phyloP scores from a whole-genome alignment of 2,113 vertebrate genomes.

The Marcusenius ussheri region DNA sequence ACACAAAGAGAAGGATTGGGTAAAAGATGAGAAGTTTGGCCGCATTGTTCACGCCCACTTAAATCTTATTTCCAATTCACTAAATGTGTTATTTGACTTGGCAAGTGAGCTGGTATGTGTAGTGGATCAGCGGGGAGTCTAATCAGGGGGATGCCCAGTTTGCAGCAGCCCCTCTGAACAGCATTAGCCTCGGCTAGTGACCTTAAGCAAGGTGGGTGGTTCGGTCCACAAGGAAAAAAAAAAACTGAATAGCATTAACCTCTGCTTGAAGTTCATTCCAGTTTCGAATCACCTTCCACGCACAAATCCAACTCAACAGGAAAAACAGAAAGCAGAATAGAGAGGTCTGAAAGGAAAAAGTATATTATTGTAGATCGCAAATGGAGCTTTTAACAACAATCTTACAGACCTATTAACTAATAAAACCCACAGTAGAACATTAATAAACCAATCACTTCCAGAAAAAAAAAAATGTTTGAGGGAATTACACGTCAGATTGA shows the following conservation, averaged over 20 bases:
- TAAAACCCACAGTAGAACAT: neutral
- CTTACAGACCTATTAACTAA: neutral
- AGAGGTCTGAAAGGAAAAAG: neutral
- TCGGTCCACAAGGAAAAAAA: conserved; percentile 56
- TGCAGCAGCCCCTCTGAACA: conserved; percentile 72
- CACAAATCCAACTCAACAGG: conserved; percentile 43
- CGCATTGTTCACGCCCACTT: conserved; percentile 81
- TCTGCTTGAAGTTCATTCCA: conserved; percentile 77
- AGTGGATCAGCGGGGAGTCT: conserved; percentile 80
- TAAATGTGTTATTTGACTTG: conserved; percentile 97
- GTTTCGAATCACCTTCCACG: conserved; percentile 72
- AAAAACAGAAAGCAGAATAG: conserved; percentile 42
- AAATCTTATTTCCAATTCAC: conserved; percentile 93
- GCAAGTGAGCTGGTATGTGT: conserved; percentile 83
- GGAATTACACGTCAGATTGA: neutral
- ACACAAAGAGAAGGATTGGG: conserved; percentile 75
- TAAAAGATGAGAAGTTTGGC: conserved; percentile 80
- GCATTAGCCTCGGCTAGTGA: conserved; percentile 81
- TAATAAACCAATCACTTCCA: neutral
- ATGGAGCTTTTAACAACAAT: neutral
- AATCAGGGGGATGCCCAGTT: conserved; percentile 84
- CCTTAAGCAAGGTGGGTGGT: conserved; percentile 92
- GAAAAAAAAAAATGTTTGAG: neutral
- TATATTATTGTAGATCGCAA: neutral
- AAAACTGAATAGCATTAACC: conserved; percentile 82